Evolutionary conservation across 2,888 invertebrate species (phyloP), one percentile per base, ranked within the genome.

Genomic region (Trissonchulus latispiculum): DNA sequence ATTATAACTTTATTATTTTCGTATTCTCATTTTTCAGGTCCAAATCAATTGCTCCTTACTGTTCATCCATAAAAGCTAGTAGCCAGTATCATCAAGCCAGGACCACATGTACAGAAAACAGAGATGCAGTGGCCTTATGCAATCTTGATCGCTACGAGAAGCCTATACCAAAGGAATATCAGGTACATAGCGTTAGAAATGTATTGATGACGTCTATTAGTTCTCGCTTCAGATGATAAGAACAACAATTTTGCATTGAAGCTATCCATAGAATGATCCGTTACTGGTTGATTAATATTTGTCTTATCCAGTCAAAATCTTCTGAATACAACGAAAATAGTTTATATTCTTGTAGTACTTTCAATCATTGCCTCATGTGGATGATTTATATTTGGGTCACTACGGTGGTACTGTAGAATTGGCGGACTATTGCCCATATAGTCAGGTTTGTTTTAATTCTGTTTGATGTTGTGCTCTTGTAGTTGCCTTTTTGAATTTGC

Each of bases 401-500:
- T 83, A 80, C 84, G 99, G 96, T 0, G 97, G 97, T 0, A 93
- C 95, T 0, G 96, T 97, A 0, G 90, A 91, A 0, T 85, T 97
- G 73, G 95, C 96, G 0, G 96, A 97, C 86, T 87, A 85, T 78
- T 99, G 97, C 82, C 97, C 99, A 0, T 99, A 95, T 84, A 91
- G 95, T 72, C 96, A 96, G 85, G 81, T 80, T 61, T 74, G 72
- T 67, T 8, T 29, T 36, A 1, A 32, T n/a, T n/a, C 33, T 23
- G n/a, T 33, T 70, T 29, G n/a, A 23, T n/a, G n/a, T n/a, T n/a
- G n/a, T n/a, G n/a, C n/a, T n/a, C n/a, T n/a, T n/a, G n/a, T n/a
- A n/a, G n/a, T n/a, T 15, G n/a, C 31, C 31, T 1, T 1, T n/a
- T 29, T 28, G 18, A 36, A 32, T 72, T 48, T 73, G 61, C 71